Percentiles rank a stretch among this genome's conserved stretches.
These are phyloP conservation scores for Matsumurasca onukii DNA, from an alignment of 1,140 invertebrate genomes.

Conservation along the genomic window DNA sequence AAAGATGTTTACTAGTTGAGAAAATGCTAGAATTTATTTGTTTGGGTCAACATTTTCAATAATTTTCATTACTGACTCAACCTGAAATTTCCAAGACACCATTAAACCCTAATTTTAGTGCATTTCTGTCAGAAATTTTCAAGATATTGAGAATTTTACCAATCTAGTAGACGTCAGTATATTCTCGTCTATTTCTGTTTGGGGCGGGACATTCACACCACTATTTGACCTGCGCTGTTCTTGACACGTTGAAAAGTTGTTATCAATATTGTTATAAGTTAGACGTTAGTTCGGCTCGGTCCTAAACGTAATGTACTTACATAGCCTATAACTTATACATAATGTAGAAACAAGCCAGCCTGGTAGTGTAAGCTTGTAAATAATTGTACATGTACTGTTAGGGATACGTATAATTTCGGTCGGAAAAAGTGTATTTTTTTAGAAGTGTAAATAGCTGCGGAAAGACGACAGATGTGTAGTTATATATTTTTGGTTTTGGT, in stretches of 20 bases:
- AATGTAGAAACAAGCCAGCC: constrained; percentile 10
- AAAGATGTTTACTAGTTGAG: too few species aligned
- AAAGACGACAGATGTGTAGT: neutral
- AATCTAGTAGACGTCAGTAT: too few species aligned
- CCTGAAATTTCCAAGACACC: too few species aligned
- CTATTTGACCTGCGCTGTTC: neutral
- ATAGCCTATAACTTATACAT: constrained; percentile 18
- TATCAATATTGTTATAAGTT: constrained; percentile 11
- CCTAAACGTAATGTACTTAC: constrained; percentile 20
- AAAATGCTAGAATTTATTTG: too few species aligned
- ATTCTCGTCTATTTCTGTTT: too few species aligned
- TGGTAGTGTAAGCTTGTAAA: constrained; percentile 21
- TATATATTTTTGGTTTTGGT: constrained; percentile 31
- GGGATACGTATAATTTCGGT: constrained; percentile 21
- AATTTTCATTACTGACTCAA: too few species aligned
- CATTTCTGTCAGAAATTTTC: too few species aligned
- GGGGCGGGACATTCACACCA: too few species aligned
- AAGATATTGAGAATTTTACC: too few species aligned
- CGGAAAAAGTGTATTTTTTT: constrained; percentile 30
- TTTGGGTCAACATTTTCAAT: too few species aligned
- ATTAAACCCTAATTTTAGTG: too few species aligned
- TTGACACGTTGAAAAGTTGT: neutral
- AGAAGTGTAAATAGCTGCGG: constrained; percentile 25
- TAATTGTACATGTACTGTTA: constrained; percentile 25
- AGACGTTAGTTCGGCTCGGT: constrained; percentile 5